Evolutionary conservation across 2,113 vertebrate species (phyloP), one percentile per base, ranked within the genome.

Genomic region (Antigone vipio): DNA sequence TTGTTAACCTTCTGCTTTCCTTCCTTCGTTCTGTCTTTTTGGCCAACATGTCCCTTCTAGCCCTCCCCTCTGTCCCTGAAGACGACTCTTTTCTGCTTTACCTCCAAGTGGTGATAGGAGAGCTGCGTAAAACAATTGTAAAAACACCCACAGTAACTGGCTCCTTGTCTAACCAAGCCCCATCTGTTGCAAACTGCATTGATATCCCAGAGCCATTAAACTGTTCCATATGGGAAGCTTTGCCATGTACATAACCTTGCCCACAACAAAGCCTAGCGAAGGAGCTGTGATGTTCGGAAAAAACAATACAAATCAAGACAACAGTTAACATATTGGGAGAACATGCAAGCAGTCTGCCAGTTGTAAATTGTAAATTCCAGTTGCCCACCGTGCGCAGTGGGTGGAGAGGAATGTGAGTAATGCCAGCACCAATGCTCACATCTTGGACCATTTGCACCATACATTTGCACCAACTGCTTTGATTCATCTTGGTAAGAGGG

Each of bases 361-460:
- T 5, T 92, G 69, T 91, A 91, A 93, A 87, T 78, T 78, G 82
- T 79, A 68, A 92, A 91, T 96, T 95, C 71, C 56, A 92, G 27
- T 68, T 95, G 76, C 76, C 64, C 87, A 47, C 58, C 3, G 1
- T 75, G 42, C 12, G 11, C 0, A 0, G 55, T 17, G 59, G 3
- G 9, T 29, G 44, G 29, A 89, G 34, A 76, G 64, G 34, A 88
- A 62, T 64, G 26, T 85, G 66, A 81, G 26, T n/a, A 59, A 52
- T 29, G 66, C 40, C 58, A 73, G 69, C 9, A 62, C 53, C 40
- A 27, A n/a, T 0, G 2, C 32, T 75, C 15, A 8, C 50, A 42
- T 89, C 79, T 89, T 75, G 60, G 75, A 64, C 58, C 40, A 30
- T 44, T 94, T 60, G 32, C 19, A 64, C 27, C 40, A 66, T n/a